These are phyloP conservation scores for Epinotia bilunana DNA, from an alignment of 2,888 invertebrate genomes.

Conservation along the genomic window DNA sequence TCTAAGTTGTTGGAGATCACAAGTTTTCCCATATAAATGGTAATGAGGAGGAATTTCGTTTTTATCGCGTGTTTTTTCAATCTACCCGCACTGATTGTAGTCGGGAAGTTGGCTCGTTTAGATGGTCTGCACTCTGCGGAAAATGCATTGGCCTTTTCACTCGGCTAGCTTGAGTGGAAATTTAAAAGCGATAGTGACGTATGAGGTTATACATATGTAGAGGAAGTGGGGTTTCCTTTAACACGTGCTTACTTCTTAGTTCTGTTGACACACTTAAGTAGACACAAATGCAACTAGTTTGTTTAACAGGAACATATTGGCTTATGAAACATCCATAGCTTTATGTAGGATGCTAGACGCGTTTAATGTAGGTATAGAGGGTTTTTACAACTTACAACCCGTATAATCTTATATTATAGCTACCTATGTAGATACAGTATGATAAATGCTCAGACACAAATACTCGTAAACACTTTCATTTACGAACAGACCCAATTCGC, in stretches of 20 bases:
- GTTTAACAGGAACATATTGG: too few relatives aligned
- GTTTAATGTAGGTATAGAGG: too few relatives aligned
- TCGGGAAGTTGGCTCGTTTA: slow-evolving; percentile 41
- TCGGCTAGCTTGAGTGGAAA: slow-evolving; percentile 27
- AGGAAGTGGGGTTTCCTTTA: neutral
- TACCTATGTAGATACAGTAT: neutral
- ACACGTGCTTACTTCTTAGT: neutral
- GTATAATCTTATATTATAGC: neutral
- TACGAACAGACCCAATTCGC: slow-evolving; percentile 27
- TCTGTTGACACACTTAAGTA: neutral
- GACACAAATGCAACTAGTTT: too few relatives aligned
- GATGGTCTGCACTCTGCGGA: slow-evolving; percentile 31
- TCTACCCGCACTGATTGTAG: slow-evolving; percentile 40
- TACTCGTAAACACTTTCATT: slow-evolving; percentile 11
- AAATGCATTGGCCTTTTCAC: slow-evolving; percentile 39
- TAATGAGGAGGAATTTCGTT: slow-evolving; percentile 62
- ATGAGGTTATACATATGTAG: neutral
- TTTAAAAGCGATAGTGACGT: slow-evolving; percentile 20
- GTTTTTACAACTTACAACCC: neutral
- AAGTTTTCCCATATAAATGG: slow-evolving; percentile 78
- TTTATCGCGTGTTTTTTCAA: slow-evolving; percentile 51
- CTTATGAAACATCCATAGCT: too few relatives aligned
- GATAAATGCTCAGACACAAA: slow-evolving; percentile 1
- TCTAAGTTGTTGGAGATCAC: slow-evolving; percentile 61
- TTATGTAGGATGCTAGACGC: too few relatives aligned